phyloP scores from a whole-genome alignment of 2,797 vertebrate species.

The Saxicola maurus region DNA sequence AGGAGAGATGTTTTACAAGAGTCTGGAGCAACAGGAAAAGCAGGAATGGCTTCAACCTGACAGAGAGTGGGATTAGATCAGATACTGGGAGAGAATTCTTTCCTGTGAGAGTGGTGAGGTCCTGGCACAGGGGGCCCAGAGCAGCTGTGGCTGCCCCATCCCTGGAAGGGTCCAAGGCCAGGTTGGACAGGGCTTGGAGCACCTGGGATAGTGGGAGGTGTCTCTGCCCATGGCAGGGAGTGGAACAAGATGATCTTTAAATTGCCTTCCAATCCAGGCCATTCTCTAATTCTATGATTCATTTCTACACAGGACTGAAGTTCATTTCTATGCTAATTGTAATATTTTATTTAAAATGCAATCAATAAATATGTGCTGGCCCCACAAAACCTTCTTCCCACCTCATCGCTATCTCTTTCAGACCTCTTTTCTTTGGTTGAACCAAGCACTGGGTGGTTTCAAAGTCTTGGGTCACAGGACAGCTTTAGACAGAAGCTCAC shows the following conservation, averaged over 20 bases:
- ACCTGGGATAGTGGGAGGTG: fast-evolving
- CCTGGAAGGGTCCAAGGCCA: background rate
- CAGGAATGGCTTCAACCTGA: background rate
- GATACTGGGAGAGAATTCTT: background rate
- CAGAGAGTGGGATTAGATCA: background rate
- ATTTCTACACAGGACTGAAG: background rate
- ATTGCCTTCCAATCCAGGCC: background rate
- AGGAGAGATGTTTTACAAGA: background rate
- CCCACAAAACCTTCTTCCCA: background rate
- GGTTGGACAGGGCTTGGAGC: fast-evolving
- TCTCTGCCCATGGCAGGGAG: background rate
- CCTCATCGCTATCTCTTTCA: background rate
- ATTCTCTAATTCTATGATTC: background rate
- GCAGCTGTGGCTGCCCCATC: background rate
- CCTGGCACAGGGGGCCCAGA: background rate
- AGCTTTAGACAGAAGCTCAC: background rate
- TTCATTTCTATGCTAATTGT: background rate
- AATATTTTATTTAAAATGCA: background rate
- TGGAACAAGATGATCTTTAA: background rate
- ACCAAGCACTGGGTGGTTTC: fast-evolving
- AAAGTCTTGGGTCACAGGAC: background rate
- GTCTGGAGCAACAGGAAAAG: background rate
- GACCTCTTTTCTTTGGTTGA: background rate
- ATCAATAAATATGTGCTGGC: background rate
- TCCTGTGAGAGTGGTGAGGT: fast-evolving